A percentile compares a stretch with the other conserved stretches of the same genome.
These are phyloP conservation scores for Brenthis ino DNA, from an alignment of 2,888 invertebrate species.

Conservation along the genomic window DNA sequence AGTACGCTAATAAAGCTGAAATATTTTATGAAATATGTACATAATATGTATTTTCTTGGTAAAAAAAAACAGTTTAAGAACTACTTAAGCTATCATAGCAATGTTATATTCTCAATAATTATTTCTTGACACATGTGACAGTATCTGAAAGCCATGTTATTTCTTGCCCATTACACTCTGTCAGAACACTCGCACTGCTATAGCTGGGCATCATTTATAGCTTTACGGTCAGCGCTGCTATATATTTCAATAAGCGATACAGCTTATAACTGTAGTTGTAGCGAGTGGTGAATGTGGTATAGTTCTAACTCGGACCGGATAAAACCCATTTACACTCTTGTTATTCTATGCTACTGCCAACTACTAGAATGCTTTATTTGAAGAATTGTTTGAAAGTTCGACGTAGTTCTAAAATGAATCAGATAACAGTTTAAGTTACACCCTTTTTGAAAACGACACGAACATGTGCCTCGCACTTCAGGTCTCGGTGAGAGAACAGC, in stretches of 20 bases:
- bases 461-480: background rate
- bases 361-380: background rate
- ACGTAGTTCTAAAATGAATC: conserved; percentile 8
- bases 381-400: background rate
- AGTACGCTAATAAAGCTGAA: too few species aligned
- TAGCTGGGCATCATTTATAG: conserved; percentile 20
- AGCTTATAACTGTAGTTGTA: conserved; percentile 5
- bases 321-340: conserved; percentile 2
- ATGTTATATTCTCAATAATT: too few species aligned
- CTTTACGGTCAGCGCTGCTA: conserved; percentile 11
- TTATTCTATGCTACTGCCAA: background rate
- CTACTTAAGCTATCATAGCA: too few species aligned
- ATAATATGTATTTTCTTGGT: too few species aligned
- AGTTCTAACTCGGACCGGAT: conserved; percentile 6
- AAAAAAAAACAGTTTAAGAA: too few species aligned
- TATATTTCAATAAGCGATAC: conserved; percentile 11
- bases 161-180: background rate
- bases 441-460: background rate
- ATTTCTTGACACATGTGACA: background rate
- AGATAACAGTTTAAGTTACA: conserved; percentile 1
- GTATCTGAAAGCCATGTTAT: conserved; percentile 3
- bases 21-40: too few species aligned
- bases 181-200: conserved; percentile 2
- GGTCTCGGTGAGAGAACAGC: too few species aligned
- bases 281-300: background rate